Conservation (phyloP, 2,113 vertebrate species). For the Anseranas semipalmata region DNA sequence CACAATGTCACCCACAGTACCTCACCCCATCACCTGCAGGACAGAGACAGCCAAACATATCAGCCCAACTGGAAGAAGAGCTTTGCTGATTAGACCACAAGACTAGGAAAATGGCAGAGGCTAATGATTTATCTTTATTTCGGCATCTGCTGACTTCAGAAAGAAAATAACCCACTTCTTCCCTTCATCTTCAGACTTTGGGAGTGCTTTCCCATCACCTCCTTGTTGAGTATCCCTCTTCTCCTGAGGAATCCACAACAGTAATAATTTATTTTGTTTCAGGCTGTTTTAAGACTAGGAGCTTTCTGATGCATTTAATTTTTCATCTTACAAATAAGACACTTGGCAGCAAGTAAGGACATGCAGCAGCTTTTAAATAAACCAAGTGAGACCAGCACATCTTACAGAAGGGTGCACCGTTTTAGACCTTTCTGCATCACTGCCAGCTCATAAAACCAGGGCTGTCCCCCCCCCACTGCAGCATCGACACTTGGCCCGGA, state of each 20-base stretch:
- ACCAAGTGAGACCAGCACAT: not conserved
- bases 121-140: not conserved
- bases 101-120: not conserved
- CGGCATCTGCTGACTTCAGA: not conserved
- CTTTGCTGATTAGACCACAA: not conserved
- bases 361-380: not conserved
- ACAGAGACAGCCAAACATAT: not conserved
- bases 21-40: not conserved
- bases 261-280: not conserved
- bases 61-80: not conserved
- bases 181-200: not conserved
- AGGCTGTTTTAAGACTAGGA: not conserved
- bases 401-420: accelerated
- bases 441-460: not conserved
- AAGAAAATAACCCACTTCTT: not conserved
- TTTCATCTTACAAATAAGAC: not conserved
- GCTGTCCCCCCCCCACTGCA: too few relatives aligned
- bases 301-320: not conserved
- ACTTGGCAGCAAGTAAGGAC: not conserved
- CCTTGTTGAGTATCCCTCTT: not conserved
- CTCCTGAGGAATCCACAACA: not conserved
- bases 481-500: not conserved
- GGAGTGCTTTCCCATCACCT: not conserved
- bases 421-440: not conserved
- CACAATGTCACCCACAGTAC: not conserved